Evolutionary conservation across 2,113 vertebrate genomes (phyloP), one percentile per base, ranked within the genome.

Genomic region (Ameiurus melas): DNA sequence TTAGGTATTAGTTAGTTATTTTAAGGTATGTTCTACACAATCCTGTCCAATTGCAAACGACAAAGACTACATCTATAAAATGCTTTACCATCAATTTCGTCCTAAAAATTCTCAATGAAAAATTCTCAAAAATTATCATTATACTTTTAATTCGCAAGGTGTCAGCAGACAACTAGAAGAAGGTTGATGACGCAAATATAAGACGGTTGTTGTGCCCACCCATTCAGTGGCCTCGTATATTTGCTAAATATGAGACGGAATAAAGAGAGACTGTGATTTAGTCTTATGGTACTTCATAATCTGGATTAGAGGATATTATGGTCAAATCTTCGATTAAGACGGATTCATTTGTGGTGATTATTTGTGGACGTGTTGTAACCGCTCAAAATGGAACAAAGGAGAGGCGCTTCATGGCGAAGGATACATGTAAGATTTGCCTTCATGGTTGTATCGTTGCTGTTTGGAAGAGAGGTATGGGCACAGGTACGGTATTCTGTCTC

Each of bases 401-500:
- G 60, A 88, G n/a, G 1, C 7, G 27, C 53, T 33, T 10, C 19
- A 47, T 55, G 82, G 85, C 53, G 25, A 30, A 66, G 39, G 60
- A 47, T 33, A 77, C 64, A 83, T 84, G 77, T 16, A 79, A 70
- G 89, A 22, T 0, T 90, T 12, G 0, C 78, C 19, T 88, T 71
- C 17, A 6, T 90, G 81, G 36, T 89, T 51, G 33, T 82, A 58
- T 71, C 88, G 83, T 66, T 92, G 39, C 22, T 93, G 57, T 91
- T 92, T 81, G 93, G 90, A 17, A 92, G 81, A 58, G 51, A 43
- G 0, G 87, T 88, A 0, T 91, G 86, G 1, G 95, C 93, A 9
- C 93, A 95, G 33, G n/a, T 95, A 85, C 20, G 93, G 33, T 96
- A 95, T 55, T 94, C 95, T 0, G 57, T 95, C 39, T 86, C 89